Base-by-base conservation (phyloP, 1,140 invertebrate species). In the Manduca sexta region DNA sequence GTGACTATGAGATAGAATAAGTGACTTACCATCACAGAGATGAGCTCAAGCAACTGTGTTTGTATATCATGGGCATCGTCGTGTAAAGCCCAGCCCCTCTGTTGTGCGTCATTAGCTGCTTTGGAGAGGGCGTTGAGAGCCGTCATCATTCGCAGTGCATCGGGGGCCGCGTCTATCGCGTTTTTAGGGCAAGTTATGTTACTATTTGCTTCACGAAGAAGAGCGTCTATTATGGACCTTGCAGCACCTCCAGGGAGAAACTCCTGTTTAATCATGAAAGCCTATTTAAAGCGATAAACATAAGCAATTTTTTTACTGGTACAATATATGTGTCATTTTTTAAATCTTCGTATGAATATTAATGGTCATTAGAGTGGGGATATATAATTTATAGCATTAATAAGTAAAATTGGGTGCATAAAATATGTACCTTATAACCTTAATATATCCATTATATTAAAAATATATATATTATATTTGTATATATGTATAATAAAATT, bases 21-120 rank as follows among this genome's bases (percentile, higher is more conserved):
- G 6, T 2, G 6, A 30, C 17, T 52, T 86, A 96, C 95, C 87
- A 97, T 86, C 72, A 98, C 95, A 43, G 93, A 94, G 6, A 94
- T 91, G 11, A 97, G 86, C 74, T 97, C 94, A 41, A 92, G 89
- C 6, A 97, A 88, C 69, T 95, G 93, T 53, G 93, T 92, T 33
- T 91, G 90, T 69, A 98, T 97, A 48, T 93, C 91, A 44, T 89
- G 89, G 64, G 97, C 95, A 81, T 98, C 96, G 81, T 97, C 95
- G 82, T 97, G 93, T 3, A 98, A 84, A 68, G 95, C 94, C 96
- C 96, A 98, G 57, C 93, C 95, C 59, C 96, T 88, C 65, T 98
- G 96, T 71, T 98, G 95, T 0, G 95, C 94, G 70, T 98, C 96
- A 77, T 97, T 95, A 59, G 96, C 96, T 57, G 94, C 95, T 38